Base-by-base conservation (phyloP, 2,888 invertebrate species). In the Caenorhabditis sp. region DNA sequence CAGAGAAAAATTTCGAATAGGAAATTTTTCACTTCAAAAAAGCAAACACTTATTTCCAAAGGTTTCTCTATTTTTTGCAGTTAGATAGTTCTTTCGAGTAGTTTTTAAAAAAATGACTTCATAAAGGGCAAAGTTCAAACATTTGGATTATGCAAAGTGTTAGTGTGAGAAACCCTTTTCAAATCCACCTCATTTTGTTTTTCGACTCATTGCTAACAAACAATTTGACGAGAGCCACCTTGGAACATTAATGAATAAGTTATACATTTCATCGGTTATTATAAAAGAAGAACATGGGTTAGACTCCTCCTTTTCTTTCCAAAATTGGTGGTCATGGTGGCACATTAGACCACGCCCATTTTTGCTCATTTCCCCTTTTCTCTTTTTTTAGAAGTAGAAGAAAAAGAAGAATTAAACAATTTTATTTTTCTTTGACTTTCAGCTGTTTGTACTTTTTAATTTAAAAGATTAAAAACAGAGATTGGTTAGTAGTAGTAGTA, bases 191-290 rank as follows among this genome's bases (percentile, higher is more conserved):
- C 31, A 17, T 14, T 43, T 17, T 43, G 12, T 43, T 43, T n/a
- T 43, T 43, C 17, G 17, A 10, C 17, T 21, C 21, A 23, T 52
- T 10, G 7, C 21, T 23, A 21, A 52, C 52, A 21, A 52, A 52
- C n/a, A 7, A 23, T 52, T 20, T 52, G 31, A 31, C 31, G 31
- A 31, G 31, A 31, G 31, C 31, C 43, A 43, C 43, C 43, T 43
- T 43, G 12, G 43, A 52, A 52, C 67, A 67, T 67, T 72, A 64
- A 72, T 72, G 58, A 72, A 72, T 72, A 72, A 72, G 61, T 72
- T 67, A 72, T 72, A 12, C 43, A 31, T 65, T 62, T 66, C 70
- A 70, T 65, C 65, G 70, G 66, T 70, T 70, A 70, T 70, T 63
- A 66, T 70, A 70, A 57, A 66, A 63, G 66, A 65, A 70, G 70